Evolutionary conservation across 2,113 vertebrate species (phyloP).

Genomic region (Cheirogaleus medius): DNA sequence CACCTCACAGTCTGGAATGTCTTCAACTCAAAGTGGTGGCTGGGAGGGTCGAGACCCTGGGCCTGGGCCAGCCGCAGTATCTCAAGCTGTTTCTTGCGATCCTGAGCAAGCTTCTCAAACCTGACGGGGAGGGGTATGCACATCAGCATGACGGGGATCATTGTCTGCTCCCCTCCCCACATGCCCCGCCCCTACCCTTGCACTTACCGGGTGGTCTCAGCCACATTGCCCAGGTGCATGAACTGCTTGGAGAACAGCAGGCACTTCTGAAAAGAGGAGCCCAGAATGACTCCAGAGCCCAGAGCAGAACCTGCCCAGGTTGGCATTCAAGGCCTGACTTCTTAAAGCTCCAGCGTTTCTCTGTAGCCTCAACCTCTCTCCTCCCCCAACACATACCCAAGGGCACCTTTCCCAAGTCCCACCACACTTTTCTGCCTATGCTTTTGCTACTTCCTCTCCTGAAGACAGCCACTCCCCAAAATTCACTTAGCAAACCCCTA

Average conservation of each 20-base stretch:
- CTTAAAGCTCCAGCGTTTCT: neutral
- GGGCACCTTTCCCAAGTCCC: neutral
- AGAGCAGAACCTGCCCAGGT: neutral
- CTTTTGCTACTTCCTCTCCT: neutral
- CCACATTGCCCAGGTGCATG: constrained; percentile 94
- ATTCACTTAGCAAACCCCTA: neutral
- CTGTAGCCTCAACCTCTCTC: neutral
- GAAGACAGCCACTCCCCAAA: neutral
- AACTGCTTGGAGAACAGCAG: constrained; percentile 95
- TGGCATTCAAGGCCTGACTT: neutral
- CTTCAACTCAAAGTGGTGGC: constrained; percentile 95
- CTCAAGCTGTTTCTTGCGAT: constrained; percentile 93
- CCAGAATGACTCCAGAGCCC: neutral
- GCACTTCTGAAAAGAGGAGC: constrained; percentile 90
- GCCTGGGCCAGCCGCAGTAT: constrained; percentile 93
- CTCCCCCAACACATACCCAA: neutral
- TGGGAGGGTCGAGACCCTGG: constrained; percentile 92
- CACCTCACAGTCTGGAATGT: constrained; percentile 95
- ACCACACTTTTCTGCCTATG: neutral
- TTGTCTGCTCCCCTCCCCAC: neutral
- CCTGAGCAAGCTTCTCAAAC: constrained; percentile 95
- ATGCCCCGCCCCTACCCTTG: neutral
- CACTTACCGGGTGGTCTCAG: constrained; percentile 93
- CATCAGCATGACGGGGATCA: neutral
- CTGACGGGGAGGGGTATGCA: constrained; percentile 72